phyloP scores from a whole-genome alignment of 2,797 vertebrate genomes.

The Malurus splendens region DNA sequence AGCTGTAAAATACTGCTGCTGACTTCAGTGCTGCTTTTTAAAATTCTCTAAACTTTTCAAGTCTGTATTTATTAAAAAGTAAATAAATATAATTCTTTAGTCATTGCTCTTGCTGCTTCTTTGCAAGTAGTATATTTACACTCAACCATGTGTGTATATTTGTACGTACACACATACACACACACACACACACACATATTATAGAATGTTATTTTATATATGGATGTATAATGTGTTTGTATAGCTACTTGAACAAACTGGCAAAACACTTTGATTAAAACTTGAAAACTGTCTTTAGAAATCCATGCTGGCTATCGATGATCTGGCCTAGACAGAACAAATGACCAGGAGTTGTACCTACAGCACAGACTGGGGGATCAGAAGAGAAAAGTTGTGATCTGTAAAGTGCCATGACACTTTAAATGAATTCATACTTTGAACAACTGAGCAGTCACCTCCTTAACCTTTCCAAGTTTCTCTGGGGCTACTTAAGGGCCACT shows the following conservation, averaged over 20 bases:
- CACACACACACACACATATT: accelerated
- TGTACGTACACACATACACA: accelerated
- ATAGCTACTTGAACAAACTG: neutral
- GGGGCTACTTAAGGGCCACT: neutral
- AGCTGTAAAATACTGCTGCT: neutral
- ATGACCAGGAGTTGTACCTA: neutral
- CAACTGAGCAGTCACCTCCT: neutral
- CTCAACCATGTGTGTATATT: accelerated
- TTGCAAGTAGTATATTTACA: neutral
- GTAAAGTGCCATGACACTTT: neutral
- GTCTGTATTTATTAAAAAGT: neutral
- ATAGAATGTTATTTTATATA: neutral
- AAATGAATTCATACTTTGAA: neutral
- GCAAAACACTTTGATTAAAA: neutral
- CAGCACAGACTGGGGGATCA: neutral
- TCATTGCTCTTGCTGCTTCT: neutral
- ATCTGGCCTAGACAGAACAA: neutral
- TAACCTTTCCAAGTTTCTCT: neutral
- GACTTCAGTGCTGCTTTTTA: neutral
- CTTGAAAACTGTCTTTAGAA: neutral
- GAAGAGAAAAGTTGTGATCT: neutral
- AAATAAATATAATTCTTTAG: neutral
- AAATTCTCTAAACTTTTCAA: neutral
- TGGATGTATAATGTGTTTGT: neutral
- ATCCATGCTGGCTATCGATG: neutral